A percentile compares a stretch with the other conserved stretches of the same genome.
phyloP scores from a whole-genome alignment of 1,140 invertebrate genomes.

The Caenorhabditis remanei region DNA sequence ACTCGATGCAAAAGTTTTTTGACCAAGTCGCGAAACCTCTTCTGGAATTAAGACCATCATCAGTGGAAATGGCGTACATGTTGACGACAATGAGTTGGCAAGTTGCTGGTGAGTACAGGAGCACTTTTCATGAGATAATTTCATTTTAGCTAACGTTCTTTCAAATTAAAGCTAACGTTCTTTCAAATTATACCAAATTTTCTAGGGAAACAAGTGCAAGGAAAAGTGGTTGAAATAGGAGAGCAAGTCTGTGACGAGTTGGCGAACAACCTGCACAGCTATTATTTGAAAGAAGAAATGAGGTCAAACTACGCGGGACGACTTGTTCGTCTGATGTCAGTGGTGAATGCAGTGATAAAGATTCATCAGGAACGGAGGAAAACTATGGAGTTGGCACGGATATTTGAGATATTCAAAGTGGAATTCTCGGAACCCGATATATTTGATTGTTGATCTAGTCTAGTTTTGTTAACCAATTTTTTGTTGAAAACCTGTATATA shows the following conservation, averaged over 20 bases:
- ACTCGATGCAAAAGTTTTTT: neutral
- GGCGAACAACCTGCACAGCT: slow-evolving; percentile 30
- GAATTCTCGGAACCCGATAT: slow-evolving; percentile 43
- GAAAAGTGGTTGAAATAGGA: slow-evolving; percentile 39
- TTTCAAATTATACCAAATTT: neutral
- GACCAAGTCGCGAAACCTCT: slow-evolving; percentile 1
- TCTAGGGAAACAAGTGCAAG: slow-evolving; percentile 22
- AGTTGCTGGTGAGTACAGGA: slow-evolving; percentile 24
- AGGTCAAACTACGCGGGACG: slow-evolving; percentile 37
- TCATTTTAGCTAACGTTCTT: no score
- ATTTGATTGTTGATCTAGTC: slow-evolving; percentile 24
- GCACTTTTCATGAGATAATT: no score
- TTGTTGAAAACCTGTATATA: neutral
- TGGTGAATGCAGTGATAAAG: slow-evolving; percentile 24
- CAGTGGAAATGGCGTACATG: slow-evolving; percentile 36
- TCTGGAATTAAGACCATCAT: neutral
- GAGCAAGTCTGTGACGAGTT: slow-evolving; percentile 14
- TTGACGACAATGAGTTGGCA: slow-evolving; percentile 37
- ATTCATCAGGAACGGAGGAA: slow-evolving; percentile 33
- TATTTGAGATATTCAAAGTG: slow-evolving; percentile 35
- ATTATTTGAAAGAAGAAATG: slow-evolving; percentile 37
- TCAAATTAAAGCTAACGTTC: no score
- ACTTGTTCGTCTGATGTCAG: slow-evolving; percentile 24
- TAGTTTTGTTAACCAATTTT: neutral
- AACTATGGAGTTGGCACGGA: slow-evolving; percentile 27